phyloP scores from a whole-genome alignment of 2,113 vertebrate species.

The Baryphthengus martii region DNA sequence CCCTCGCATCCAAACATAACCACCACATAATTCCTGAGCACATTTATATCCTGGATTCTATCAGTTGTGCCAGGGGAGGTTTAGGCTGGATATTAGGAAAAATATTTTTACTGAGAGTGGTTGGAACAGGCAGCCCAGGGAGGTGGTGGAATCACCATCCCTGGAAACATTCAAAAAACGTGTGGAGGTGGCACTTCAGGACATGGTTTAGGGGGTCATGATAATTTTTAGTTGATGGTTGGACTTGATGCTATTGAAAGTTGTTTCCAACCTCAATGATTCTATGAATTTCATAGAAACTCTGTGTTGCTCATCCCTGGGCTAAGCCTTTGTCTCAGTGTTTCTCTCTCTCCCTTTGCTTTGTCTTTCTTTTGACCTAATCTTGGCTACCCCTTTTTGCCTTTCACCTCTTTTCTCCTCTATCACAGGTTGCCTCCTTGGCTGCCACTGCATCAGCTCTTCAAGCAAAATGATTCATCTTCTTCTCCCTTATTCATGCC shows the following conservation, averaged over 20 bases:
- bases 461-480: background rate
- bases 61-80: too few relatives aligned
- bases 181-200: too few relatives aligned
- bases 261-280: too few relatives aligned
- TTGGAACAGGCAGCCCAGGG: too few relatives aligned
- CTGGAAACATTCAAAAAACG: too few relatives aligned
- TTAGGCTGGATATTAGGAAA: too few relatives aligned
- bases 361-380: background rate
- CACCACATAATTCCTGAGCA: background rate
- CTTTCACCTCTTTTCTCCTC: background rate
- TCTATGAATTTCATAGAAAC: background rate
- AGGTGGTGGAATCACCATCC: too few relatives aligned
- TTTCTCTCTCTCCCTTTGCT: background rate
- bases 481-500: background rate
- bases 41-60: background rate
- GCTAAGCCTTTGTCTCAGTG: background rate
- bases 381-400: background rate
- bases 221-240: too few relatives aligned
- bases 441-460: background rate
- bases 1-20: background rate
- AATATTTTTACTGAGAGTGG: too few relatives aligned
- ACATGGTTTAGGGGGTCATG: too few relatives aligned
- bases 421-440: background rate
- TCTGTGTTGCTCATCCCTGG: background rate
- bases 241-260: too few relatives aligned